phyloP scores from a whole-genome alignment of 2,888 invertebrate genomes.

The Fragum whitleyi region DNA sequence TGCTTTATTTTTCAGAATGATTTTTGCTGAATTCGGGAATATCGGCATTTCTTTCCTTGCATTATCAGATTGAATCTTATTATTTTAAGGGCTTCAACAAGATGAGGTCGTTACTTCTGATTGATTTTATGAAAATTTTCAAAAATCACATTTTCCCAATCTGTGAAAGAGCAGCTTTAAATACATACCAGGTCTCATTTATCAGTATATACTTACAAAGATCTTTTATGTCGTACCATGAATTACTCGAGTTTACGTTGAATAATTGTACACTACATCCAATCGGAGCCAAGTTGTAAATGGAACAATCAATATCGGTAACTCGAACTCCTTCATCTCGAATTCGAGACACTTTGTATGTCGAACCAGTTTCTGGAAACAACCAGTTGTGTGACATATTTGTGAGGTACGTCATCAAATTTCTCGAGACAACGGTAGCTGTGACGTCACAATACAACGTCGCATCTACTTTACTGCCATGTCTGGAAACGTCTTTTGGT shows the following conservation, averaged over 20 bases:
- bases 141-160: too few relatives aligned
- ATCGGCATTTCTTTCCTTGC: too few relatives aligned
- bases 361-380: background rate
- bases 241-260: background rate
- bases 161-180: too few relatives aligned
- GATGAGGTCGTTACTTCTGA: too few relatives aligned
- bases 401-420: background rate
- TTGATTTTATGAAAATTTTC: too few relatives aligned
- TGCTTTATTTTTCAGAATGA: too few relatives aligned
- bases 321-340: background rate
- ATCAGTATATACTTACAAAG: background rate
- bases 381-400: background rate
- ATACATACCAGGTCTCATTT: too few relatives aligned
- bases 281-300: slow-evolving; percentile 2
- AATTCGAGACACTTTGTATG: background rate
- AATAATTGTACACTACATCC: background rate
- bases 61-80: too few relatives aligned
- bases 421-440: background rate
- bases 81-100: too few relatives aligned
- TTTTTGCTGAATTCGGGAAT: too few relatives aligned
- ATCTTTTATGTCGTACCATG: background rate
- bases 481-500: background rate
- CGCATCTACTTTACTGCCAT: background rate
- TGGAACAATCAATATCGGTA: background rate
- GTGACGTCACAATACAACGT: background rate